These are phyloP conservation scores for pig (Sus scrofa) DNA, from an alignment of 2,113 vertebrate genomes.

Conservation along the genomic window DNA sequence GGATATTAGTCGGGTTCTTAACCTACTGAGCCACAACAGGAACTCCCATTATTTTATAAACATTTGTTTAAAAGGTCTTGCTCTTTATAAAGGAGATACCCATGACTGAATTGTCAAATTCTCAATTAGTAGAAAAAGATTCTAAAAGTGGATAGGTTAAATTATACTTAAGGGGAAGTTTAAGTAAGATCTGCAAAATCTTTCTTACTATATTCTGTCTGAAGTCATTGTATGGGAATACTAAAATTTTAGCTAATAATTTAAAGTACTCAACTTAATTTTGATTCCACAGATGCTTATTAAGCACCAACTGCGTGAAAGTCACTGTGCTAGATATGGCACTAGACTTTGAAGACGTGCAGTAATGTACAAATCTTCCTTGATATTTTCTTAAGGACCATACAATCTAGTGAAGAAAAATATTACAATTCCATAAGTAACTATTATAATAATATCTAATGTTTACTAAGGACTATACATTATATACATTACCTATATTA, in stretches of 20 bases:
- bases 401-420: slow-evolving; percentile 33
- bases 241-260: slow-evolving; percentile 2
- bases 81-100: not conserved
- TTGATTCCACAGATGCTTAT: slow-evolving; percentile 5
- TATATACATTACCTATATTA: not conserved
- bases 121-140: not conserved
- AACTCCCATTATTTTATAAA: not conserved
- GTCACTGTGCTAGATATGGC: not conserved
- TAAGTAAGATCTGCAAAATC: not conserved
- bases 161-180: not conserved
- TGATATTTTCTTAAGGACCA: not conserved
- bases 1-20: too few species aligned
- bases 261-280: slow-evolving; percentile 16
- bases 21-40: too few species aligned
- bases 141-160: slow-evolving; percentile 34
- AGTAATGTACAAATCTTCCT: not conserved
- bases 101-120: not conserved
- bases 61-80: not conserved
- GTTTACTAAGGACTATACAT: not conserved
- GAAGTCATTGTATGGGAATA: not conserved
- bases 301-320: not conserved
- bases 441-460: not conserved
- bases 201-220: not conserved
- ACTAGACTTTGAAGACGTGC: not conserved
- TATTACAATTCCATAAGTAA: not conserved